Percentiles rank a stretch among this genome's conserved stretches.
phyloP scores from a whole-genome alignment of 2,113 vertebrate species.

The Orthonyx spaldingii region DNA sequence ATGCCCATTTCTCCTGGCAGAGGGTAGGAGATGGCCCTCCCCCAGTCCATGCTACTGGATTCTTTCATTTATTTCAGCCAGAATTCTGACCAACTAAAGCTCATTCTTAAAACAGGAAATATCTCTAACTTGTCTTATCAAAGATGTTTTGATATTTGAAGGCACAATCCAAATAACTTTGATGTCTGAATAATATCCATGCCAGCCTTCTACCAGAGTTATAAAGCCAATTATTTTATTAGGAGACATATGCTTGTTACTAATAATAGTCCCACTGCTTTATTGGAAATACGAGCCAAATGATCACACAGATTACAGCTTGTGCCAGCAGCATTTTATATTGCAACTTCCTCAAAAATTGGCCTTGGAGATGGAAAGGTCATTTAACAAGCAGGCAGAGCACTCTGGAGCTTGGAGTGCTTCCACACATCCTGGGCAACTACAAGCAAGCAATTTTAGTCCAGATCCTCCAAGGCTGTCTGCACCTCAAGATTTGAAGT shows the following conservation, averaged over 20 bases:
- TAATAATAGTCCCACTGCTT: neutral
- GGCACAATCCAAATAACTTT: neutral
- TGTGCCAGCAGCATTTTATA: neutral
- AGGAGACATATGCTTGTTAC: neutral
- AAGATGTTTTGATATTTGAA: neutral
- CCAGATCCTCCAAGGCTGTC: neutral
- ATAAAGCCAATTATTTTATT: neutral
- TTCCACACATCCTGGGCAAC: neutral
- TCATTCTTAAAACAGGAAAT: neutral
- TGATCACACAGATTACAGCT: neutral
- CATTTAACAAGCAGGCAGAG: neutral
- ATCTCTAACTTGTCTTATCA: neutral
- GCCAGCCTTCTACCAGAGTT: neutral
- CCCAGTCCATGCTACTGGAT: fast-evolving
- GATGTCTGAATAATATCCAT: neutral
- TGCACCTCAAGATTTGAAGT: neutral
- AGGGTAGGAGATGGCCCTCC: neutral
- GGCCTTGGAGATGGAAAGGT: neutral
- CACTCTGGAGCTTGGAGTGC: neutral
- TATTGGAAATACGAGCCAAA: neutral
- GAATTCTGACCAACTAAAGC: neutral
- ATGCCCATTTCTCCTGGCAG: neutral
- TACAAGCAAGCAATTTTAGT: neutral
- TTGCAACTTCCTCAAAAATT: neutral
- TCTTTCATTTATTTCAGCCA: neutral